Conservation (phyloP, 2,113 vertebrate genomes). For the Brachyhypopomus occidentalis region DNA sequence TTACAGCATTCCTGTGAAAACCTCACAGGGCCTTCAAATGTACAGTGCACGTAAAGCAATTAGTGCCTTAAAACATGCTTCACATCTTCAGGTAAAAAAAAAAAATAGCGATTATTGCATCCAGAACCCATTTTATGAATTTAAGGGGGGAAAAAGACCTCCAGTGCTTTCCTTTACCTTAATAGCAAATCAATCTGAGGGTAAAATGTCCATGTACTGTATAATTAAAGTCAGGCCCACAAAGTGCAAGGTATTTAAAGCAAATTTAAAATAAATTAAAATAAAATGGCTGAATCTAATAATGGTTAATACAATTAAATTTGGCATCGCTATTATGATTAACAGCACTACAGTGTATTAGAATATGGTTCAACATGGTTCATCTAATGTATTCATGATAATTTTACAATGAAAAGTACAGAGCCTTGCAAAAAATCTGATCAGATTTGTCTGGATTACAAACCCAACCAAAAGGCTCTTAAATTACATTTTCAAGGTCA, state of each 20-base stretch:
- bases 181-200: constrained; percentile 4
- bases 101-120: constrained; percentile 19
- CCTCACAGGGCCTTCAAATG: neutral
- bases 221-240: constrained; percentile 4
- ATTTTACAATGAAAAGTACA: neutral
- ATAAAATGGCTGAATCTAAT: neutral
- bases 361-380: neutral
- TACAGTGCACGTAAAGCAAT: constrained; percentile 31
- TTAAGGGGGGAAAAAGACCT: neutral
- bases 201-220: neutral
- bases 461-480: no score
- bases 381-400: neutral
- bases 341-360: neutral
- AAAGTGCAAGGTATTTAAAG: neutral
- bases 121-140: constrained; percentile 7
- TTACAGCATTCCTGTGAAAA: no score
- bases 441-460: no score
- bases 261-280: neutral
- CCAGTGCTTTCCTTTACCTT: neutral
- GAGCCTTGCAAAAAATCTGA: no score
- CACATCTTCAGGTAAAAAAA: neutral
- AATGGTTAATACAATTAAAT: neutral
- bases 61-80: constrained; percentile 9
- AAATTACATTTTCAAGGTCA: no score
- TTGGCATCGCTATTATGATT: neutral